Conservation (phyloP, 92 coral and sea anemone genomes). For the Porites rus region DNA sequence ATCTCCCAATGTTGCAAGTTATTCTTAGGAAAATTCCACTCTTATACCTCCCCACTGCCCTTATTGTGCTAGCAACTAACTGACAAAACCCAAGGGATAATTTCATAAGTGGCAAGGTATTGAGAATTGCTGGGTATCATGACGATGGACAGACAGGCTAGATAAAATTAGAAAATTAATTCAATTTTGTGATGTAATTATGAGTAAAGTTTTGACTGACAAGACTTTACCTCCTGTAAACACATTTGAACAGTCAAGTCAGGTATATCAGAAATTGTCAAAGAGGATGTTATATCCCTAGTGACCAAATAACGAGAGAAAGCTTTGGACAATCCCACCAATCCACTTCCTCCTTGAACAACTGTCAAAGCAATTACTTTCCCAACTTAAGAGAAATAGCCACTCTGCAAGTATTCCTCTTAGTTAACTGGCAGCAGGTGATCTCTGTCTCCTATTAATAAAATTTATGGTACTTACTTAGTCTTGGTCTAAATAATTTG, state of each 20-base stretch:
- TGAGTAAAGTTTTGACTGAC: too few relatives aligned
- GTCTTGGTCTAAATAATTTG: not conserved
- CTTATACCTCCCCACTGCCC: too few relatives aligned
- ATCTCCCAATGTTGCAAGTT: too few relatives aligned
- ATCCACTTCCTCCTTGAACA: constrained; percentile 17
- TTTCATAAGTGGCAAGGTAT: too few relatives aligned
- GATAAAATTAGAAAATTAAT: too few relatives aligned
- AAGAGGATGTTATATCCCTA: constrained; percentile 1
- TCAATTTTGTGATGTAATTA: too few relatives aligned
- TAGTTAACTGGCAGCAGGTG: constrained; percentile 7
- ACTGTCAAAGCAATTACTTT: not conserved
- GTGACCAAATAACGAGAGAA: constrained; percentile 3
- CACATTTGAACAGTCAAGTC: constrained; percentile 31
- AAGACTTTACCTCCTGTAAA: constrained; percentile 3
- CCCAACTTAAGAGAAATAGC: not conserved
- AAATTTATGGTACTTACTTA: too few relatives aligned
- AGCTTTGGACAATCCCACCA: constrained; percentile 24
- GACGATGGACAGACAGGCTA: too few relatives aligned
- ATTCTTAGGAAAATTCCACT: too few relatives aligned
- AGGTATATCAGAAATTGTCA: constrained; percentile 26
- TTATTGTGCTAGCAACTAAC: too few relatives aligned
- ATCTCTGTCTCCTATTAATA: not conserved
- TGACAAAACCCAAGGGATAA: too few relatives aligned
- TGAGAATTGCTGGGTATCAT: too few relatives aligned
- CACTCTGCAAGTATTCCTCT: constrained; percentile 21